Conservation (phyloP, 2,888 invertebrate genomes). For the Coronaproctus castanopsis region DNA sequence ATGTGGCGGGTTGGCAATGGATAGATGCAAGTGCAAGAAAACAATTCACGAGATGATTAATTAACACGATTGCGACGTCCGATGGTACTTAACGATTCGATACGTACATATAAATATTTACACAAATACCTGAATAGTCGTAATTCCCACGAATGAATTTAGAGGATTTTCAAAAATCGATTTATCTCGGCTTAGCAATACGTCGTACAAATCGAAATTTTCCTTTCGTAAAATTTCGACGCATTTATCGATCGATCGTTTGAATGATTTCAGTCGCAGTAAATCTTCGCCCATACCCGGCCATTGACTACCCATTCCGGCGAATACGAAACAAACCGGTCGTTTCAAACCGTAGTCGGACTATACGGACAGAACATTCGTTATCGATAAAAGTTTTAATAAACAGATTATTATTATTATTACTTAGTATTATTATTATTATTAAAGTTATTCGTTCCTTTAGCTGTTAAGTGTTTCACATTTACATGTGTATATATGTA, state of each 20-base stretch:
- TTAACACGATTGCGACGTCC: no score
- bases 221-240: constrained; percentile 35
- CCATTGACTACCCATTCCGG: constrained; percentile 61
- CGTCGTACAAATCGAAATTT: constrained; percentile 28
- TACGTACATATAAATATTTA: background rate
- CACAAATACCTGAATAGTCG: constrained; percentile 36
- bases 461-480: no score
- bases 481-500: no score
- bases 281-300: constrained; percentile 43
- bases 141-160: constrained; percentile 35
- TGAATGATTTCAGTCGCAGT: constrained; percentile 44
- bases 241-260: constrained; percentile 37
- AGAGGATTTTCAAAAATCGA: constrained; percentile 13
- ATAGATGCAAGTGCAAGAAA: no score
- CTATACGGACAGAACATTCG: no score
- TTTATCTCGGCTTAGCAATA: constrained; percentile 12
- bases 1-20: no score
- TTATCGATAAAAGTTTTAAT: no score
- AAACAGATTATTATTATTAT: no score
- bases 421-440: no score
- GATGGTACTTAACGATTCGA: background rate
- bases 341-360: background rate
- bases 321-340: constrained; percentile 44
- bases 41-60: no score
- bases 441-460: background rate